Base-by-base conservation (phyloP, 2,797 vertebrate species). In the Tadarida brasiliensis region DNA sequence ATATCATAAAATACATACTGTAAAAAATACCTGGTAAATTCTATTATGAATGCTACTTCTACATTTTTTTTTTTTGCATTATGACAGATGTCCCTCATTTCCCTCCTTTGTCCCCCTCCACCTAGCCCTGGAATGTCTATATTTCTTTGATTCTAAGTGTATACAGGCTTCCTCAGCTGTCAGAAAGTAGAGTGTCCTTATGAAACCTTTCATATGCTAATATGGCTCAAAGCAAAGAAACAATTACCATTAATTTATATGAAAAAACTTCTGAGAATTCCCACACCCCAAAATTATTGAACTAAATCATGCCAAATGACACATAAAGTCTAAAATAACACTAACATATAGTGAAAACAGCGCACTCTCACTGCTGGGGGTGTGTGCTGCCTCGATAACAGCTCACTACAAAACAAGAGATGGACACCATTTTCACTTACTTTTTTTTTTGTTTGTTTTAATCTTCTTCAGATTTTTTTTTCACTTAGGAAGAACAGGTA, bases 81-180 rank as follows among this genome's bases (percentile, higher is more conserved):
- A 67, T 67, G 33, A 67, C 3, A 19, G n/a, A 67, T 67, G 16
- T 33, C 15, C n/a, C 30, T 30, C 30, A 67, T 67, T 67, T 15
- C 17, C 16, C 63, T 15, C n/a, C n/a, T 33, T 67, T 17, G 15
- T 65, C 15, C n/a, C n/a, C n/a, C 30, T n/a, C n/a, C 16, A 67
- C n/a, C n/a, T 30, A 67, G 16, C n/a, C 30, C 65, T 7, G 3
- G 7, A 44, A 63, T 14, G 71, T 91, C n/a, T 39, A 8, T 78
- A 86, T 57, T 68, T 93, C 30, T 67, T 93, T 68, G 14, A 67
- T 77, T 94, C 33, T 92, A 87, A 61, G 57, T 67, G 26, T 61
- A 7, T 26, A 59, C 28, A 76, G 47, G 47, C 30, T 51, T 76
- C 5, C 9, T 17, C 47, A 76, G 49, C 28, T 76, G 10, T n/a